phyloP scores from a whole-genome alignment of 2,888 invertebrate species.

The Pilophorus perplexus region DNA sequence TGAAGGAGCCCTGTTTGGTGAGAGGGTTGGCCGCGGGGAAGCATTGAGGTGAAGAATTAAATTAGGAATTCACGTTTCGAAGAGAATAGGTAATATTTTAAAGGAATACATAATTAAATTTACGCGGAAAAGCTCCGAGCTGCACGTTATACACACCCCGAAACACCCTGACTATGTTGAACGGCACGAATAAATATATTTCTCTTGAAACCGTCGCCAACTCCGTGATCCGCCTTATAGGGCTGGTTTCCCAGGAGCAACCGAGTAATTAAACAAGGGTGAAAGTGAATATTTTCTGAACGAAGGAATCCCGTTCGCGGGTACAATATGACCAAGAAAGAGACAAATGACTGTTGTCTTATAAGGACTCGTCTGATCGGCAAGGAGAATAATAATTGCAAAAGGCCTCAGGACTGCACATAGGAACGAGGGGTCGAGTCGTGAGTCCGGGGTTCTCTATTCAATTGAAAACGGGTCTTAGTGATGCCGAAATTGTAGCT shows the following conservation, averaged over 20 bases:
- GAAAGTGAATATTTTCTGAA: constrained; percentile 18
- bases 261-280: constrained; percentile 18
- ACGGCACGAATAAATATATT: too few species aligned
- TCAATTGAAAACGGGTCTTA: too few species aligned
- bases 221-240: constrained; percentile 4
- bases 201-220: too few species aligned
- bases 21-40: not conserved
- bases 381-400: constrained; percentile 18
- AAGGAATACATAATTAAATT: too few species aligned
- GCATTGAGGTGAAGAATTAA: not conserved
- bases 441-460: too few species aligned
- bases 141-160: too few species aligned
- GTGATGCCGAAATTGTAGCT: too few species aligned
- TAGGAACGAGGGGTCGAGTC: too few species aligned
- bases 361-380: not conserved
- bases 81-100: too few species aligned
- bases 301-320: constrained; percentile 1
- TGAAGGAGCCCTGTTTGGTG: not conserved
- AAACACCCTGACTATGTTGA: too few species aligned
- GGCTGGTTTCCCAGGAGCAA: constrained; percentile 13
- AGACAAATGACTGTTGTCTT: constrained; percentile 14
- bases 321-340: constrained; percentile 19
- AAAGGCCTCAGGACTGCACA: too few species aligned
- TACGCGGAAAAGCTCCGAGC: too few species aligned
- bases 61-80: constrained; percentile 3